Base-by-base conservation (phyloP, 2,113 vertebrate genomes). In the Bos indicus region DNA sequence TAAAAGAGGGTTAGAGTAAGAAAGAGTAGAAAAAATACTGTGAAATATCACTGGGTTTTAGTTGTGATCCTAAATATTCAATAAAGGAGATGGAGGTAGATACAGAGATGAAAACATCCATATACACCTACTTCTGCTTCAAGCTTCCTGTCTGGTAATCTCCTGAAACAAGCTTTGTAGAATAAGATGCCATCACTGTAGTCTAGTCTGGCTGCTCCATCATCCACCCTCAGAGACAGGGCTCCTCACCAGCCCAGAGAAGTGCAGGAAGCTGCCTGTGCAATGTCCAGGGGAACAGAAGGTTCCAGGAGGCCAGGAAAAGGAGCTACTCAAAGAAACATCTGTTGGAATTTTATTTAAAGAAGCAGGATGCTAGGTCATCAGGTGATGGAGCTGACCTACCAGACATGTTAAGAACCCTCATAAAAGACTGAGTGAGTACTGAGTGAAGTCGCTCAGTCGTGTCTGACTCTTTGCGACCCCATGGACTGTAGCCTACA, bases 341-440 rank as follows among this genome's bases (percentile, higher is more conserved):
- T 25, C 23, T 30, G 48, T n/a, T 89, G 78, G 30, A 30, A 56
- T 77, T 94, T 87, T 90, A 62, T 82, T 67, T 87, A 54, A 81
- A 77, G 59, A 96, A 93, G 40, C 36, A 51, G 92, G 40, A 90
- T 57, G 46, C 30, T 36, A 30, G 33, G 33, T 30, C 25, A 89
- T 82, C 16, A 14, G 82, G 67, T 13, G 36, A 78, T 52, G 54
- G 48, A 57, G 64, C 46, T 87, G 77, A 77, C 64, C 94, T 64
- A 19, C 36, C 46, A 81, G 84, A 48, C 71, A 46, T 36, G 21
- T 54, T 36, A 83, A 64, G 40, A 82, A 33, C 40, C 84, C 88
- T 89, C 25, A 17, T 21, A 21, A 36, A 67, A 36, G 64, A 19
- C 88, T 71, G 2, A 48, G 48, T 48, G 8, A 46, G 43, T 46